Evolutionary conservation across 2,797 vertebrate genomes (phyloP).

Genomic region (Manis crassicaudata): DNA sequence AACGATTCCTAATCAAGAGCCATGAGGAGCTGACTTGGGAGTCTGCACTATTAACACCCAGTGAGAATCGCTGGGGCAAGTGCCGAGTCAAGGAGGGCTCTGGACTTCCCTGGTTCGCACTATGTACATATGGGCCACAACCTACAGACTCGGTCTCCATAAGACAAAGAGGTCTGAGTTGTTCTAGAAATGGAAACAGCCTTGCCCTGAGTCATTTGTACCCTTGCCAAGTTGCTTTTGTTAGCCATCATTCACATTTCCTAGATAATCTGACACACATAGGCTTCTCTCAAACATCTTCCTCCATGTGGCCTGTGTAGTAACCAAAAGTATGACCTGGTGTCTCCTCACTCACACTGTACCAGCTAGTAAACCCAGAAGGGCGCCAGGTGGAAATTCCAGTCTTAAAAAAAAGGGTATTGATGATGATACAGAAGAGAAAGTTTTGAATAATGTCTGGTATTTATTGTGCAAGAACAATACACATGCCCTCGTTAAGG

Average conservation of each 20-base stretch:
- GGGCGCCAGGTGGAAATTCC: not conserved
- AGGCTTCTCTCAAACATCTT: not conserved
- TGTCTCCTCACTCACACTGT: not conserved
- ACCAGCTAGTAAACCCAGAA: not conserved
- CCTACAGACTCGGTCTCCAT: not conserved
- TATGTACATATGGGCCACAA: rapidly evolving
- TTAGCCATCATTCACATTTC: not conserved
- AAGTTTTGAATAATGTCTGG: not conserved
- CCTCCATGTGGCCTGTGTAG: not conserved
- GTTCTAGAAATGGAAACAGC: not conserved
- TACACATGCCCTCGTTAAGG: rapidly evolving
- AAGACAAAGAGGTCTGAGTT: not conserved
- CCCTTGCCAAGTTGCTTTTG: not conserved
- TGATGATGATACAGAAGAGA: not conserved
- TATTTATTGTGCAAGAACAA: not conserved
- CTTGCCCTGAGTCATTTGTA: not conserved
- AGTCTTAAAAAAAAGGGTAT: not conserved
- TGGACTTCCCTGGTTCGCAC: not conserved
- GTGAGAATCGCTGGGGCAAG: rapidly evolving
- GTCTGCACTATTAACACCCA: too few species aligned
- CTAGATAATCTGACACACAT: not conserved
- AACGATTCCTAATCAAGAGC: not conserved
- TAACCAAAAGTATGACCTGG: not conserved
- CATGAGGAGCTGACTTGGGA: not conserved
- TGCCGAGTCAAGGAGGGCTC: not conserved